Evolutionary conservation across 2,113 vertebrate genomes (phyloP).

Genomic region (Pachycephala philippinensis): DNA sequence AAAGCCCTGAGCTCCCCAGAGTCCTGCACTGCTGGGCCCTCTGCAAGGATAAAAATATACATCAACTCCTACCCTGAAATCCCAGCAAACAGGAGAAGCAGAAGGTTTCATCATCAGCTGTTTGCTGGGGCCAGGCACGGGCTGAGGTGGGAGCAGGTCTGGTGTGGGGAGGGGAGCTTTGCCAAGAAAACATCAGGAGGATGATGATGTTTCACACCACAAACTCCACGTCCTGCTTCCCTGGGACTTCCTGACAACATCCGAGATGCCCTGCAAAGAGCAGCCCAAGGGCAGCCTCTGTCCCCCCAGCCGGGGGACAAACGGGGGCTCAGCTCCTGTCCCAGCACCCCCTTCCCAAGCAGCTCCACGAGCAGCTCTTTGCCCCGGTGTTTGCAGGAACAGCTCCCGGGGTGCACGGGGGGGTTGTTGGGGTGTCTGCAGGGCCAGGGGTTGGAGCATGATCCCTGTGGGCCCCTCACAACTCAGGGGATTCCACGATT

Average conservation of each 20-base stretch:
- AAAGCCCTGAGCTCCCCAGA: not conserved
- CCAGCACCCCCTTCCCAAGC: not conserved
- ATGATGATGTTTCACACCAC: not conserved
- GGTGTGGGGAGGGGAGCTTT: not conserved
- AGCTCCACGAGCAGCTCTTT: not conserved
- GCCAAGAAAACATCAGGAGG: not conserved
- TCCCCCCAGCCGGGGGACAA: not conserved
- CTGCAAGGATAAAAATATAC: not conserved
- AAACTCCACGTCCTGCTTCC: not conserved
- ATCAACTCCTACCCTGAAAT: not conserved
- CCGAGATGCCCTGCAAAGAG: not conserved
- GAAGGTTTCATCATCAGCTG: not conserved
- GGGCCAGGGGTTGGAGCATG: not conserved
- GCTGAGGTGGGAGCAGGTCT: not conserved
- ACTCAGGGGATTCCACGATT: fast-evolving
- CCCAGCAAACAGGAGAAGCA: not conserved
- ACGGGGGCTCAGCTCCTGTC: not conserved
- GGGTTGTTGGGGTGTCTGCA: not conserved
- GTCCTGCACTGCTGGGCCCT: not conserved
- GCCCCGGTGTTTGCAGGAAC: not conserved
- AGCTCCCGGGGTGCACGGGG: not conserved
- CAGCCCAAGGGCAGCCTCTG: not conserved
- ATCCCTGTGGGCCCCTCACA: not conserved
- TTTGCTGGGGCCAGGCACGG: not conserved
- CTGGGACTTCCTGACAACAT: not conserved